Evolutionary conservation across 2,113 vertebrate species (phyloP).

Genomic region (Balaenoptera acutorostrata): DNA sequence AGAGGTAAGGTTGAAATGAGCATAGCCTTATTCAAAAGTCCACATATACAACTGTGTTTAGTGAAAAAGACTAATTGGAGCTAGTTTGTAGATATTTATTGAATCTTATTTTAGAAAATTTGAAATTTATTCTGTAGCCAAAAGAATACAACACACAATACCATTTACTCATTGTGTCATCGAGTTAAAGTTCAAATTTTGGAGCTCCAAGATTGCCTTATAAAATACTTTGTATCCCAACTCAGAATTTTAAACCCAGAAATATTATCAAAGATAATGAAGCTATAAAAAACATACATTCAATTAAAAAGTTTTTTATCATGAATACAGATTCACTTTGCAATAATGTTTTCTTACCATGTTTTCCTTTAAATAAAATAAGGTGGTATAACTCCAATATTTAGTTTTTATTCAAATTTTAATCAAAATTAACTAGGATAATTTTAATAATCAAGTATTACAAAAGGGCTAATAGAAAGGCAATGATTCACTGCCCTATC

Average conservation of each 20-base stretch:
- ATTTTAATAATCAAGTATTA: not conserved
- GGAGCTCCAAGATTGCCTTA: not conserved
- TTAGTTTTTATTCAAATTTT: not conserved
- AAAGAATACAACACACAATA: not conserved
- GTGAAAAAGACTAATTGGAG: not conserved
- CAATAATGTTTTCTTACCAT: not conserved
- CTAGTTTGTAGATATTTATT: not conserved
- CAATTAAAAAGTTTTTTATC: not conserved
- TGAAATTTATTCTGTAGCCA: not conserved
- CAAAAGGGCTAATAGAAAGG: not conserved
- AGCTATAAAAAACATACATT: not conserved
- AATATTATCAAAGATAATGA: not conserved
- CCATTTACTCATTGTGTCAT: not conserved
- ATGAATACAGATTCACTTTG: not conserved
- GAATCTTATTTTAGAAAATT: not conserved
- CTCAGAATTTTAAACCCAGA: not conserved
- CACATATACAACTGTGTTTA: not conserved
- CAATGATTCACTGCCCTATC: not conserved
- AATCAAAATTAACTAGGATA: not conserved
- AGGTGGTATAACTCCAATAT: not conserved
- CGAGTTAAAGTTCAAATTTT: not conserved
- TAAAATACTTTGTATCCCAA: not conserved
- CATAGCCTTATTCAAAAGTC: not conserved
- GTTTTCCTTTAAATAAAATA: not conserved
- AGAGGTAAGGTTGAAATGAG: not conserved